These are phyloP conservation scores for Neostethus bicornis DNA, from an alignment of 2,797 vertebrate species.

Conservation along the genomic window DNA sequence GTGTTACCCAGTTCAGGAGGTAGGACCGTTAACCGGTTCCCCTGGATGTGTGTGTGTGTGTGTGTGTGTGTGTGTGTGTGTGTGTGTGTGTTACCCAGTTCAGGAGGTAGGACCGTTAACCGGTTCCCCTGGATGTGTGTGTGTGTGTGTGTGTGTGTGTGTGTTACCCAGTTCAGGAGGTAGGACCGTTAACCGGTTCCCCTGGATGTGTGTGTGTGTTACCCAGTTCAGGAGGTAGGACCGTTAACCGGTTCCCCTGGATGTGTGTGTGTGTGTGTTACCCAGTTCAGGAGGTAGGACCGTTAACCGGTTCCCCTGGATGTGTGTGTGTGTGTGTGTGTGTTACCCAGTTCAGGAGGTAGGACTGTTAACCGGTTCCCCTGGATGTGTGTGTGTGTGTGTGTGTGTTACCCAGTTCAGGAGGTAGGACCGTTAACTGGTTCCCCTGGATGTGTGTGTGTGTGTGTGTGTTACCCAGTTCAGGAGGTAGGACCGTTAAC, in stretches of 20 bases:
- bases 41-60: conserved; percentile 99
- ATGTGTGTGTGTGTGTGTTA: conserved; percentile 83
- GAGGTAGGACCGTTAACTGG: conserved; percentile 93
- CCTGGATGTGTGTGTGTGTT: conserved; percentile 88
- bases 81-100: conserved; percentile 86
- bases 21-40: conserved; percentile 94
- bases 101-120: conserved; percentile 94
- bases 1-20: conserved; percentile 93
- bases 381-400: conserved; percentile 84
- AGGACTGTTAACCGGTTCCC: conserved; percentile 96
- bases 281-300: conserved; percentile 96
- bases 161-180: conserved; percentile 93
- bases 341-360: conserved; percentile 93
- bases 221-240: conserved; percentile 97
- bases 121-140: conserved; percentile 95
- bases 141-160: not conserved
- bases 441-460: conserved; percentile 92
- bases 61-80: too few relatives aligned
- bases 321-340: conserved; percentile 72
- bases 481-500: conserved; percentile 94
- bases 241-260: conserved; percentile 96
- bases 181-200: conserved; percentile 94
- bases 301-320: conserved; percentile 96
- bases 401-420: conserved; percentile 88
- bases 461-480: conserved; percentile 84